Base-by-base conservation (phyloP, 2,113 vertebrate species). In the Megaceryle torquata region DNA sequence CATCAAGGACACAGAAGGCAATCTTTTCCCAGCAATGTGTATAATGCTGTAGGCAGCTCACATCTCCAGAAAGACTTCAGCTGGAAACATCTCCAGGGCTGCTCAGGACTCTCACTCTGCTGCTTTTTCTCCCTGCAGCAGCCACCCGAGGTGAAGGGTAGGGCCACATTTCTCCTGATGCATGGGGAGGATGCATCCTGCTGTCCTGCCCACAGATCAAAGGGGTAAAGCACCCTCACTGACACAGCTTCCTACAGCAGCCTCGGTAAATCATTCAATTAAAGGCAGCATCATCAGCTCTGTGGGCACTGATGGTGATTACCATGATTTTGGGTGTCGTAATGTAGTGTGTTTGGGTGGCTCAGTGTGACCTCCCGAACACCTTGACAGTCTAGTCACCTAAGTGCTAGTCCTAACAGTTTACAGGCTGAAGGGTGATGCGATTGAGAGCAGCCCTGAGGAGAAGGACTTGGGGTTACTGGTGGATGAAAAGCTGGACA, bases 101-200 rank as follows among this genome's bases (percentile, higher is more conserved):
- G 24, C 44, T 87, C 3, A 1, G n/a, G 16, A 69, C 50, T 6
- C 1, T 79, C 59, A 31, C 21, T 33, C 67, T 11, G 5, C 15
- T 65, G 21, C 60, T 93, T 26, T 41, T 59, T 50, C 18, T 44
- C 39, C 15, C 1, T 0, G 9, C 3, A 37, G 33, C 41, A 44
- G 61, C 21, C 3, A 3, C 56, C 39, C 2, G 7, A 61, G 15
- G 44, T 0, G 0, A 80, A 31, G 13, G 6, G 13, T 24, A 35
- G 2, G 11, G 37, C 29, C 0, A 0, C 9, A 3, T 67, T 83
- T 65, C 71, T 84, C 72, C 33, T 56, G 51, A n/a, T 1, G 3
- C 41, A 37, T 0, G 1, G n/a, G 35, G 35, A 82, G 10, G 25
- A 39, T 67, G 35, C 41, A 59, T 59, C 51, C 57, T 2, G 0